Evolutionary conservation across 2,113 vertebrate genomes (phyloP).

Genomic region (Phaethornis superciliosus): DNA sequence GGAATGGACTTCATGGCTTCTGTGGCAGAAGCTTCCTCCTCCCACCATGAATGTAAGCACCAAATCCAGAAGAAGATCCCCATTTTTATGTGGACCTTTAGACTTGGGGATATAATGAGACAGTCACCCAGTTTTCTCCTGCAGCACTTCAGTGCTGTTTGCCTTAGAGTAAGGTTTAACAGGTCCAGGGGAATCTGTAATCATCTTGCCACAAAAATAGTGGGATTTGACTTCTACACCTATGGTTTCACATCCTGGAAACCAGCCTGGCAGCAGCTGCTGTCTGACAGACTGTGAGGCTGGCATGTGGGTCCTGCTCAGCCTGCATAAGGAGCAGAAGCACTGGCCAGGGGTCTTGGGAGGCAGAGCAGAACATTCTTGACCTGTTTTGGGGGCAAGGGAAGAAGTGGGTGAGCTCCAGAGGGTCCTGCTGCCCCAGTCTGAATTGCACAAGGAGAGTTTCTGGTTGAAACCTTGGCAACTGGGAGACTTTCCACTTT

Average conservation of each 20-base stretch:
- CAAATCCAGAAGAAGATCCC: background rate
- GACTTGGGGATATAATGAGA: background rate
- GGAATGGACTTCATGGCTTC: background rate
- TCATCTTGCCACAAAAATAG: background rate
- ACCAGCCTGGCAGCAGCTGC: conserved; percentile 5
- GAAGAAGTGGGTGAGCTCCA: background rate
- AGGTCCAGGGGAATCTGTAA: background rate
- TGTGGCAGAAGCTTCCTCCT: background rate
- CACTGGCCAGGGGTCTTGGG: background rate
- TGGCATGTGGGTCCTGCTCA: background rate
- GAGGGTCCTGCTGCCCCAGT: background rate
- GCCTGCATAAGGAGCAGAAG: background rate
- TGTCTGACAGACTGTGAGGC: background rate
- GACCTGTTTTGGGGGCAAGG: background rate
- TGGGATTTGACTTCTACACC: background rate
- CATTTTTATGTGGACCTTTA: background rate
- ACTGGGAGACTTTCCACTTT: background rate
- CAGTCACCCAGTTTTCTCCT: background rate
- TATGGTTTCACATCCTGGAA: background rate
- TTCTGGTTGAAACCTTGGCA: background rate
- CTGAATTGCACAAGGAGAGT: background rate
- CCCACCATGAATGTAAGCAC: background rate
- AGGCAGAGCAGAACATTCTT: background rate
- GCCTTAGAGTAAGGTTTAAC: background rate
- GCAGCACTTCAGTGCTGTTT: background rate